These are phyloP conservation scores for Monochamus alternatus DNA, from an alignment of 2,888 invertebrate species.

Conservation along the genomic window DNA sequence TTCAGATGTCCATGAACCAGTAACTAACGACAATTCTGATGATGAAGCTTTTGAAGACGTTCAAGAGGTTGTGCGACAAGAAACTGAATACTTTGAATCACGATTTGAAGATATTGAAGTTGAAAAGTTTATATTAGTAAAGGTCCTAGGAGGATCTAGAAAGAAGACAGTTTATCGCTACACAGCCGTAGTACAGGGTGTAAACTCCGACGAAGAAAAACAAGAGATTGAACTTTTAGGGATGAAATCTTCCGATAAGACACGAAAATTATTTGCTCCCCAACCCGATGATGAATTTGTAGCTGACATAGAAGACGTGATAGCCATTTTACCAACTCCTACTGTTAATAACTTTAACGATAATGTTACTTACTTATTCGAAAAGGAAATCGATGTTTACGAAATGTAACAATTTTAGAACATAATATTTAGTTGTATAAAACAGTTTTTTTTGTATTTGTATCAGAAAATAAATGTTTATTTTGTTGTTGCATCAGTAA, in stretches of 20 bases:
- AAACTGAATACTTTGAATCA: conserved; percentile 41
- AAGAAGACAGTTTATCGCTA: conserved; percentile 14
- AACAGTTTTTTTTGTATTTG: not conserved
- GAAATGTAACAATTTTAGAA: conserved; percentile 13
- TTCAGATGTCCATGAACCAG: conserved; percentile 39
- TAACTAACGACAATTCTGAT: conserved; percentile 46
- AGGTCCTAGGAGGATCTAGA: conserved; percentile 11
- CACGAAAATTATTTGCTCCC: conserved; percentile 36
- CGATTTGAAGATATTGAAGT: conserved; percentile 4
- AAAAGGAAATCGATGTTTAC: conserved; percentile 16
- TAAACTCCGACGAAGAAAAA: conserved; percentile 14
- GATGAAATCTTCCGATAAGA: conserved; percentile 39
- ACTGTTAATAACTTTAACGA: conserved; percentile 11
- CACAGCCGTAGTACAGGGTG: conserved; percentile 11
- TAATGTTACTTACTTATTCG: conserved; percentile 15
- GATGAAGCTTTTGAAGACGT: conserved; percentile 27
- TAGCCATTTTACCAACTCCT: conserved; percentile 19
- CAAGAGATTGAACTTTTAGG: conserved; percentile 22
- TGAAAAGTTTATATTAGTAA: conserved; percentile 8
- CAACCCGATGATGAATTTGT: conserved; percentile 37
- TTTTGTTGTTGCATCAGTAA: not conserved
- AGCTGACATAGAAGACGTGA: conserved; percentile 30
- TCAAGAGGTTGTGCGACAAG: conserved; percentile 19
- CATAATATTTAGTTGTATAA: not conserved
- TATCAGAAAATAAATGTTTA: not conserved